Percentiles rank a stretch among this genome's conserved stretches.
phyloP scores from a whole-genome alignment of 2,113 vertebrate genomes.

The Channa maculata region DNA sequence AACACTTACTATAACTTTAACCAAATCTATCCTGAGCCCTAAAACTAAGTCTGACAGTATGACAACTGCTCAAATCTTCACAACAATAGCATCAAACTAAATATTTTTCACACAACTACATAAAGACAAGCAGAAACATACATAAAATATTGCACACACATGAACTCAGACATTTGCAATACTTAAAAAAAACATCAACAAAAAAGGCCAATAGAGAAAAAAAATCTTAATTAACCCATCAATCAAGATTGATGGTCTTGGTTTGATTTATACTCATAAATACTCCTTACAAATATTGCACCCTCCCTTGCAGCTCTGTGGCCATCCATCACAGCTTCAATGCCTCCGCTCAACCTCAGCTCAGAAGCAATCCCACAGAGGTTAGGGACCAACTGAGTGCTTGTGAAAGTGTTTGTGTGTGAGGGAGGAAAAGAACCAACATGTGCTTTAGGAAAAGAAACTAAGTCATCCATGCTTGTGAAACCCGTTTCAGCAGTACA shows the following conservation, averaged over 20 bases:
- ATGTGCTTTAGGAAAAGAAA: conserved; percentile 38
- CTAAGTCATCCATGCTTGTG: conserved; percentile 22
- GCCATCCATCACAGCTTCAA: conserved; percentile 73
- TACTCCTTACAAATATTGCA: conserved; percentile 26
- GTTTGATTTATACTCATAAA: conserved; percentile 38
- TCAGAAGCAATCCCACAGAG: conserved; percentile 70
- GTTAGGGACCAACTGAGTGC: conserved; percentile 60
- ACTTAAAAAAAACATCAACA: conserved; percentile 25
- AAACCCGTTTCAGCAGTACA: conserved; percentile 36
- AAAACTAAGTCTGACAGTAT: too few relatives aligned
- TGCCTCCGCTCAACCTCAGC: conserved; percentile 65
- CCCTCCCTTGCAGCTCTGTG: conserved; percentile 16
- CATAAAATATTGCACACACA: not conserved
- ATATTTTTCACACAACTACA: too few relatives aligned
- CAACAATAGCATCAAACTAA: too few relatives aligned
- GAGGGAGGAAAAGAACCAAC: conserved; percentile 15
- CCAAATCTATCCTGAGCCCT: too few relatives aligned
- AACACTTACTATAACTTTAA: too few relatives aligned
- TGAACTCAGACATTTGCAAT: conserved; percentile 32
- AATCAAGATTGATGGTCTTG: conserved; percentile 58
- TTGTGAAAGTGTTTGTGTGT: conserved; percentile 3
- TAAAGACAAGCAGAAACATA: conserved; percentile 2
- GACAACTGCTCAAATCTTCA: too few relatives aligned
- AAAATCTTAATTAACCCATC: conserved; percentile 59
- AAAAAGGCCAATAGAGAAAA: not conserved